Evolutionary conservation across 1,140 invertebrate species (phyloP).

Genomic region (Manduca sexta): DNA sequence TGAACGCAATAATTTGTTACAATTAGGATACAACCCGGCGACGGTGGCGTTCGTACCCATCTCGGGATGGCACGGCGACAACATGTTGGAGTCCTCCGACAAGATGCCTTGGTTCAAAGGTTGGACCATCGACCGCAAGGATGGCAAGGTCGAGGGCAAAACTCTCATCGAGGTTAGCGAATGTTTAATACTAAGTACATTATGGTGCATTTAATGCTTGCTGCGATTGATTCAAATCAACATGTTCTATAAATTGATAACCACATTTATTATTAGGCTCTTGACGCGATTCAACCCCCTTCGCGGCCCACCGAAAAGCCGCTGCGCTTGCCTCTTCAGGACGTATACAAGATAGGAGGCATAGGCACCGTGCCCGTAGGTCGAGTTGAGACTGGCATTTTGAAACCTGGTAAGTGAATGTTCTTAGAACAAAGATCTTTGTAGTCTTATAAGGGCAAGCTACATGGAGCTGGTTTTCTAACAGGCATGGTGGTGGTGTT

Average conservation of each 20-base stretch:
- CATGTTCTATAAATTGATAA: too few relatives aligned
- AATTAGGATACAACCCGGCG: constrained; percentile 92
- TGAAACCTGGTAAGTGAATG: constrained; percentile 85
- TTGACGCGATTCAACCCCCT: constrained; percentile 96
- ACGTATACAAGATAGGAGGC: constrained; percentile 99
- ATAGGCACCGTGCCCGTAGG: constrained; percentile 99
- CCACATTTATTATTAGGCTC: constrained; percentile 78
- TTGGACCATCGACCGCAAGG: constrained; percentile 94
- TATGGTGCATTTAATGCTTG: too few relatives aligned
- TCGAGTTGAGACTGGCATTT: constrained; percentile 96
- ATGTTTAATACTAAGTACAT: neutral
- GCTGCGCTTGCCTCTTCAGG: constrained; percentile 96
- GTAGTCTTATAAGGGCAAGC: too few relatives aligned
- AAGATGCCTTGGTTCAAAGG: constrained; percentile 99
- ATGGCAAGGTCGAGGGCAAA: constrained; percentile 87
- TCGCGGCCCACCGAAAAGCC: constrained; percentile 95
- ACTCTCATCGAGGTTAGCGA: constrained; percentile 61
- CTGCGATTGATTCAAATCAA: too few relatives aligned
- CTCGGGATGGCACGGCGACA: constrained; percentile 99
- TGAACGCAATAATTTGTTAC: neutral
- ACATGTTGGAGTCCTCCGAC: constrained; percentile 93
- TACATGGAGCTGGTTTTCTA: neutral
- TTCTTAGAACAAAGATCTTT: neutral
- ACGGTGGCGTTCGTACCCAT: constrained; percentile 98
- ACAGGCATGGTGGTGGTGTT: constrained; percentile 95